phyloP scores from a whole-genome alignment of 2,797 vertebrate species.

The Lindbergichthys nudifrons region DNA sequence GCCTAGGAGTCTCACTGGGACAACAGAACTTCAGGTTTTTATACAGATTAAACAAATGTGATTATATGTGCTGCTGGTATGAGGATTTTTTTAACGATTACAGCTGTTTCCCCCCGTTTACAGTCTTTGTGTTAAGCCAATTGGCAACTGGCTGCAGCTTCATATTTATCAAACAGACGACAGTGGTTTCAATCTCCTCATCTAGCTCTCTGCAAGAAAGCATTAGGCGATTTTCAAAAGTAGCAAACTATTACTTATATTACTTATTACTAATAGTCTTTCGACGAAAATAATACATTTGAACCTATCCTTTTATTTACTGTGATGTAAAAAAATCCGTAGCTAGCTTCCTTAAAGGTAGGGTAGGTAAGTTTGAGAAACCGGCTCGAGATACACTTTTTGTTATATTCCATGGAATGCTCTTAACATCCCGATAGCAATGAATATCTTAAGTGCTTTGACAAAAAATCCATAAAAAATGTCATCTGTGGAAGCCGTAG shows the following conservation, averaged over 20 bases:
- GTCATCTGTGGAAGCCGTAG: too few relatives aligned
- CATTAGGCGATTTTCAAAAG: neutral
- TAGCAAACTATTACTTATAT: slow-evolving; percentile 2
- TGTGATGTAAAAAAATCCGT: neutral
- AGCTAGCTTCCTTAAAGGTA: neutral
- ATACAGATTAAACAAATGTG: neutral
- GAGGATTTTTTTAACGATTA: slow-evolving; percentile 3
- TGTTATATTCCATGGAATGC: too few relatives aligned
- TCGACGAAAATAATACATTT: neutral
- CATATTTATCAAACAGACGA: neutral
- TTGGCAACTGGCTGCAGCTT: slow-evolving; percentile 1
- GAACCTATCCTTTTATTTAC: slow-evolving; percentile 15
- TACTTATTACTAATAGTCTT: too few relatives aligned
- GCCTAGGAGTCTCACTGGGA: neutral
- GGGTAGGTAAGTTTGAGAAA: too few relatives aligned
- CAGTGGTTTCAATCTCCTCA: slow-evolving; percentile 2
- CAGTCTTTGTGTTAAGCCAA: slow-evolving; percentile 6
- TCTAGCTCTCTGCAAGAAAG: slow-evolving; percentile 5
- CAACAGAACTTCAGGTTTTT: neutral
- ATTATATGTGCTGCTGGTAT: neutral
- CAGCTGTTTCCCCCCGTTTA: slow-evolving; percentile 1
- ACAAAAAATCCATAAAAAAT: too few relatives aligned
- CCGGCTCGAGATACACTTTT: too few relatives aligned
- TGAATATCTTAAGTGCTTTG: too few relatives aligned
- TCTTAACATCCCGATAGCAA: too few relatives aligned